These are phyloP conservation scores for Coregonus clupeaformis DNA, from an alignment of 2,113 vertebrate genomes.

Conservation along the genomic window DNA sequence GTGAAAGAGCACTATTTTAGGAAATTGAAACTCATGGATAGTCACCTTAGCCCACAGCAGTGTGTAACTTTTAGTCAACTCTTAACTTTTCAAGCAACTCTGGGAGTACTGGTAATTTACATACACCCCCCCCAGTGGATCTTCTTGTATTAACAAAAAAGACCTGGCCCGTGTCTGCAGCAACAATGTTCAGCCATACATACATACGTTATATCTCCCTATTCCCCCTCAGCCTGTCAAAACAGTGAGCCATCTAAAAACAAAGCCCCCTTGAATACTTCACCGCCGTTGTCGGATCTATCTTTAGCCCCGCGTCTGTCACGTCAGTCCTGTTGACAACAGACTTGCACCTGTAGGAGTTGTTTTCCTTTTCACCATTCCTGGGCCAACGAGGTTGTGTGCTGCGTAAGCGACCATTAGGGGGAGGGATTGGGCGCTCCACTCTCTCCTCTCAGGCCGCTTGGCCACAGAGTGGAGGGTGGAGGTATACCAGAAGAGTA, in stretches of 20 bases:
- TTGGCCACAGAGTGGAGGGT: constrained; percentile 25
- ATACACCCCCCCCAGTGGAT: constrained; percentile 22
- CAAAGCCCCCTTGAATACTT: constrained; percentile 58
- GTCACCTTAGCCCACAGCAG: neutral
- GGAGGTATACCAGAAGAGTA: constrained; percentile 9
- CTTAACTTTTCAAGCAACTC: constrained; percentile 14
- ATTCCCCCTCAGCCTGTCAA: constrained; percentile 61
- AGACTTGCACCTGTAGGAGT: constrained; percentile 60
- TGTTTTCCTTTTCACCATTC: constrained; percentile 52
- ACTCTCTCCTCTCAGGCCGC: neutral
- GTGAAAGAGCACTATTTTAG: neutral
- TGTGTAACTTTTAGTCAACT: neutral
- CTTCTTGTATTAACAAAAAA: constrained; percentile 28
- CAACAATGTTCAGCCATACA: neutral
- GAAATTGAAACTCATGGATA: neutral
- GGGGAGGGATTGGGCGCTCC: constrained; percentile 22
- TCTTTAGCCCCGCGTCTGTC: constrained; percentile 69
- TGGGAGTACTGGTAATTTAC: neutral
- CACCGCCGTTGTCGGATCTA: constrained; percentile 56
- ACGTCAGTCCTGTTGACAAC: constrained; percentile 62
- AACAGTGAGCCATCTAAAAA: constrained; percentile 52
- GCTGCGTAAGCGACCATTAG: neutral
- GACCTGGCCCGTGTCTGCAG: constrained; percentile 32
- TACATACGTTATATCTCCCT: constrained; percentile 5
- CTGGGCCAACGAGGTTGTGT: neutral